Percentiles rank a stretch among this genome's conserved stretches.
These are phyloP conservation scores for Luidia sarsii DNA, from an alignment of 53 echinoderm and acorn worm genomes.

Conservation along the genomic window DNA sequence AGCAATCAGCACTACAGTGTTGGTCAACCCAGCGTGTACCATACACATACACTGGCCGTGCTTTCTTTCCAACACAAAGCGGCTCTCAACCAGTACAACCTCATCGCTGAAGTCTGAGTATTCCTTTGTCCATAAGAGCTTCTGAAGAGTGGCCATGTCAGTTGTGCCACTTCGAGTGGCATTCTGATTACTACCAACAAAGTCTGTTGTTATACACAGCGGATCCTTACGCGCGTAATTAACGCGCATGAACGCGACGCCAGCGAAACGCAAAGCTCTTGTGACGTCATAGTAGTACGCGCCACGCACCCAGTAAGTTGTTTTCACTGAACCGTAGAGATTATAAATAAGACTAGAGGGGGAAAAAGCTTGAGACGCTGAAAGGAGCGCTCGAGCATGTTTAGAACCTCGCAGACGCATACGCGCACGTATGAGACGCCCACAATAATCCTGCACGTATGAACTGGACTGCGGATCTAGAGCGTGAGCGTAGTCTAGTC, in stretches of 20 bases:
- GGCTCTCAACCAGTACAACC: conserved; percentile 74
- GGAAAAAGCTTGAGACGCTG: no score
- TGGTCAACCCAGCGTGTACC: conserved; percentile 82
- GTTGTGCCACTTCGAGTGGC: not conserved
- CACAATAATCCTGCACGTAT: no score
- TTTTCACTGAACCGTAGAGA: no score
- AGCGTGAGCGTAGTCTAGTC: no score
- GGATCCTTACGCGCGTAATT: not conserved
- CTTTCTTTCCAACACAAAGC: conserved; percentile 69
- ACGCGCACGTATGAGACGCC: no score
- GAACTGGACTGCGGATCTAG: no score
- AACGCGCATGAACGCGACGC: not conserved
- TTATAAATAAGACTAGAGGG: no score
- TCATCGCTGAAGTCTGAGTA: conserved; percentile 66
- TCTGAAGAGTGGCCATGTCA: conserved; percentile 56
- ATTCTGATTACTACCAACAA: not conserved
- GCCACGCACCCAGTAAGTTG: no score
- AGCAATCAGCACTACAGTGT: conserved; percentile 61
- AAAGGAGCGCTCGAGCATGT: no score
- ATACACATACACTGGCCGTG: conserved; percentile 51
- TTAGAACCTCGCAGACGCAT: no score
- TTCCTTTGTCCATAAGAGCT: conserved; percentile 74
- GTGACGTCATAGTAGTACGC: no score
- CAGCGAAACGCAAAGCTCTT: not conserved
- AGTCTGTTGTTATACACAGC: not conserved